Percentiles rank a stretch among this genome's conserved stretches.
phyloP scores from a whole-genome alignment of 2,797 vertebrate genomes.

The Pampus argenteus region DNA sequence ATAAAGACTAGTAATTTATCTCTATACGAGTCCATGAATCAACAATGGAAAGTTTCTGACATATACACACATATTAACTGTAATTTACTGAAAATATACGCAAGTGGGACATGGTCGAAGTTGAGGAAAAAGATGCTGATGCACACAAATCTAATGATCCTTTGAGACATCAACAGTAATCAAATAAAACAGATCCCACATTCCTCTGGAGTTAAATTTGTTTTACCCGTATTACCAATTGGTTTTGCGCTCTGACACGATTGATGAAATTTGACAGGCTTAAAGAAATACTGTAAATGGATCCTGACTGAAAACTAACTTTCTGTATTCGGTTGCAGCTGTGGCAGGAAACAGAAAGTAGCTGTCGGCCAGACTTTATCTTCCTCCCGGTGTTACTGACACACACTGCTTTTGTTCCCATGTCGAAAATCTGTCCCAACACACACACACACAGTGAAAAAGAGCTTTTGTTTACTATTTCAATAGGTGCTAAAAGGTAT shows the following conservation, averaged over 20 bases:
- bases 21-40: not conserved
- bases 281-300: not conserved
- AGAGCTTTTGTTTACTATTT: conserved; percentile 21
- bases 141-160: not conserved
- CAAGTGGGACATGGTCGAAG: not conserved
- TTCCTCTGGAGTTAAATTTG: not conserved
- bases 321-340: not conserved
- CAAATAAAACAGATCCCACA: conserved; percentile 8
- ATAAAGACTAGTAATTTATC: too few relatives aligned
- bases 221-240: not conserved
- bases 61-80: too few relatives aligned
- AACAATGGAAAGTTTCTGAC: too few relatives aligned
- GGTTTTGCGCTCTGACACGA: not conserved
- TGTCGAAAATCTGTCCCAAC: not conserved
- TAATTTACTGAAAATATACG: not conserved
- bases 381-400: conserved; percentile 2
- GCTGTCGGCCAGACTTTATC: conserved; percentile 21
- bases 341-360: not conserved
- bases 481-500: conserved; percentile 52
- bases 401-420: conserved; percentile 15
- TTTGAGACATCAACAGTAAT: conserved; percentile 2
- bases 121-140: not conserved
- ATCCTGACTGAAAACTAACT: not conserved
- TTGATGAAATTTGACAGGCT: not conserved
- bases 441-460: conserved; percentile 5